Evolutionary conservation across 2,113 vertebrate species (phyloP), one percentile per base, ranked within the genome.

Genomic region (Nothoprocta perdicaria): DNA sequence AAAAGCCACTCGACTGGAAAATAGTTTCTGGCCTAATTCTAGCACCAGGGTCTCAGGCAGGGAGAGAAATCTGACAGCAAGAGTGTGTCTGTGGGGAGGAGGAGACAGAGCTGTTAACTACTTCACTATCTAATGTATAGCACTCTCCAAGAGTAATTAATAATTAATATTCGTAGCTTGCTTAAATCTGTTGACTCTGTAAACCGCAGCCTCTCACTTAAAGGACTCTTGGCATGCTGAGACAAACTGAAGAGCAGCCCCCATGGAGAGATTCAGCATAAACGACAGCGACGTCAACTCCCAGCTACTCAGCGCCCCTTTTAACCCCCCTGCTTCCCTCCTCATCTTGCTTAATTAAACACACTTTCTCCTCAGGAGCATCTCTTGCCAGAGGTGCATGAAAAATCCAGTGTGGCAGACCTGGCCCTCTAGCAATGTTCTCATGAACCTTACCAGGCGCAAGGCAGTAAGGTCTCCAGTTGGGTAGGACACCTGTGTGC

Each of bases 1-100:
- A 97, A 96, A 96, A 97, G 88, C 92, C 96, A 97, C 96, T 97
- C 94, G 4, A 94, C 94, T 96, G 96, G 96, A 97, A 97, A 97
- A 97, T 96, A 96, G 95, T 97, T 95, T 97, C 94, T 97, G 86
- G 95, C 95, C 96, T 96, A 91, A 96, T 95, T 94, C 94, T 96
- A 79, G 88, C 26, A 3, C 88, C 31, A 65, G 86, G 96, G 93
- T 95, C 86, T 94, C 92, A 73, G 91, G 62, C 9, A 12, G 89
- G 88, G 87, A 84, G 88, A 95, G 92, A 66, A 94, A 96, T 89
- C 90, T 94, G 93, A 95, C 96, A 96, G 96, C 46, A 21, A 85
- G 81, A 94, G 89, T 5, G 1, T 17, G 89, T 84, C 94, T 86
- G 63, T 26, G 0, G 95, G 95, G 95, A 96, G 81, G 78, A 88